Evolutionary conservation across 37 sponge, comb jelly and placozoan species (phyloP), one percentile per base, ranked within the genome.

Genomic region (Hormiphora californensis): DNA sequence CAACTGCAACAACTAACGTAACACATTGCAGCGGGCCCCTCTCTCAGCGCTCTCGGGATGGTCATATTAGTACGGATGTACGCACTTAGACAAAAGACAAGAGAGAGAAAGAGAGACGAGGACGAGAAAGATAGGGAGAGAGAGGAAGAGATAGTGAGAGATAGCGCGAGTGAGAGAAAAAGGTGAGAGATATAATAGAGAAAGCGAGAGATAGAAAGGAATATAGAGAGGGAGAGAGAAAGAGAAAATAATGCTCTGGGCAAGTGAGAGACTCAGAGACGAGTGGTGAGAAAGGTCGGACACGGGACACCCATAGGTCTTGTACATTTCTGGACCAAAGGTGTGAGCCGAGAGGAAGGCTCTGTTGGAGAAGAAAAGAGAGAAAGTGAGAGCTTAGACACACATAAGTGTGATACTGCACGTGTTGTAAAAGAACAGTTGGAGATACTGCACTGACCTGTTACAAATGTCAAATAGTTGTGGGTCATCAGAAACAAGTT

Each of bases 381-480:
- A n/a, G n/a, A n/a, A n/a, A n/a, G n/a, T n/a, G n/a, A n/a, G n/a
- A n/a, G n/a, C n/a, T n/a, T n/a, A n/a, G n/a, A n/a, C n/a, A n/a
- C n/a, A n/a, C n/a, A n/a, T n/a, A n/a, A n/a, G n/a, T n/a, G n/a
- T n/a, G n/a, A n/a, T n/a, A n/a, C n/a, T n/a, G n/a, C n/a, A n/a
- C n/a, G n/a, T n/a, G n/a, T n/a, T n/a, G n/a, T n/a, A n/a, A n/a
- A n/a, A n/a, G n/a, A n/a, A n/a, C n/a, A n/a, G n/a, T n/a, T n/a
- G n/a, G n/a, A n/a, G n/a, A n/a, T n/a, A n/a, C n/a, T 21, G 61
- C n/a, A 12, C 61, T 57, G n/a, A 30, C 67, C 67, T 65, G 35
- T 38, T 35, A 65, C 67, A 65, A 5, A 65, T 65, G 37, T 65
- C 67, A 34, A 36, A 34, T 1, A 65, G 37, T 32, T 38, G 32